Evolutionary conservation across 2,797 vertebrate species (phyloP), one percentile per base, ranked within the genome.

Genomic region (Pangasius djambal): DNA sequence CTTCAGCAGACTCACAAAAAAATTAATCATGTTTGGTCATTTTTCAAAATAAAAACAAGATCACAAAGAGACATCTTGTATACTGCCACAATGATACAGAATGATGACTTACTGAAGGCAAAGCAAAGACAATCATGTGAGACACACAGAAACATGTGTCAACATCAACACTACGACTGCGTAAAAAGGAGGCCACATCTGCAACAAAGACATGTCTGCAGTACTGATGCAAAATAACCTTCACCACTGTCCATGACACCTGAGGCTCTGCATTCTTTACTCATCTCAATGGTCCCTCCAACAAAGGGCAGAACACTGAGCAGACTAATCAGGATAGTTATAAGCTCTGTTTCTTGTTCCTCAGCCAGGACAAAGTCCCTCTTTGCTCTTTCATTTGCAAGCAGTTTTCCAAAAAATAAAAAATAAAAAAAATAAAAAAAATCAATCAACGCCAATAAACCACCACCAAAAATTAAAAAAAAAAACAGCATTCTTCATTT

Each of bases 201-300:
- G 20, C n/a, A 85, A 70, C 40, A 34, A 84, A 48, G 9, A 13
- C 13, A 67, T 31, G 22, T 69, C 61, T 63, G 44, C 31, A 77
- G 50, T 16, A 70, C 28, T 61, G 84, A 70, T 31, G 18, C 48
- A 77, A 59, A 89, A 83, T 37, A 89, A 44, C 48, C 55, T 44
- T 74, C 44, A 65, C 25, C 34, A 31, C 15, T 6, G 13, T 75
- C 75, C 44, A 55, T 52, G 22, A 75, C 67, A 40, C 57, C 67
- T 59, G 50, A 28, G 72, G 50, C 20, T 59, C 65, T 87, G 70
- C 86, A 70, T 90, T 89, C 83, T 86, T 63, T 86, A 57, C 37
- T 82, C 61, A 70, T 85, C 50, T 79, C 65, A 12, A 8, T 57
- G 70, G 70, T 44, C 88, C 20, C 52, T 83, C 57, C 78, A 82